Percentiles rank a stretch among this genome's conserved stretches.
Evolutionary conservation across 1,140 invertebrate genomes (phyloP).

Genomic region (Diploscapter pachys): DNA sequence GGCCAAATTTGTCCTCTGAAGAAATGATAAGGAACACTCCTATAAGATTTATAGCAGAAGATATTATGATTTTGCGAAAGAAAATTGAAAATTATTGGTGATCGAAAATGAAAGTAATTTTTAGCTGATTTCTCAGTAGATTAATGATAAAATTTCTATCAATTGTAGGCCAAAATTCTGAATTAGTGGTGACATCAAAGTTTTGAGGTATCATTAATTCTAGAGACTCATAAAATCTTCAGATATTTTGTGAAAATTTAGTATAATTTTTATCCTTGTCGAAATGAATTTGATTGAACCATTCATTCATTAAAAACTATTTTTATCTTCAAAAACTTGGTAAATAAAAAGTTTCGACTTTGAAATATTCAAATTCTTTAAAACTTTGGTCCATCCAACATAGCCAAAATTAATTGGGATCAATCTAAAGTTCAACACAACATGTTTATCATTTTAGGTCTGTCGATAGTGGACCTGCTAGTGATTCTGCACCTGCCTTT

Average conservation of each 20-base stretch:
- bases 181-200: too few species aligned
- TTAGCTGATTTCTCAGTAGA: too few species aligned
- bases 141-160: too few species aligned
- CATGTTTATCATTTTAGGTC: conserved; percentile 28
- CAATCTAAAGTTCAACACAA: neutral
- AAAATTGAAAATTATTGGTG: too few species aligned
- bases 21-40: neutral
- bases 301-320: neutral
- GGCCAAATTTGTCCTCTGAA: neutral
- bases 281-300: neutral
- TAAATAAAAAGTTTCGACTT: conserved; percentile 10
- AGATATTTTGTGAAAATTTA: too few species aligned
- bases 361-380: neutral
- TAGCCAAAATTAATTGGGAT: neutral
- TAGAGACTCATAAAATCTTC: too few species aligned
- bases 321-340: neutral
- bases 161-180: too few species aligned
- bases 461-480: conserved; percentile 43
- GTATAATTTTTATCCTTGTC: neutral
- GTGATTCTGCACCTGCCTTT: conserved; percentile 42
- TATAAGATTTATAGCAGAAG: too few species aligned
- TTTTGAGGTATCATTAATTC: too few species aligned
- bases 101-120: too few species aligned
- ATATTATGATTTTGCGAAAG: too few species aligned
- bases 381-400: neutral